Base-by-base conservation (phyloP, 2,888 invertebrate species). In the Brachyptera putata region DNA sequence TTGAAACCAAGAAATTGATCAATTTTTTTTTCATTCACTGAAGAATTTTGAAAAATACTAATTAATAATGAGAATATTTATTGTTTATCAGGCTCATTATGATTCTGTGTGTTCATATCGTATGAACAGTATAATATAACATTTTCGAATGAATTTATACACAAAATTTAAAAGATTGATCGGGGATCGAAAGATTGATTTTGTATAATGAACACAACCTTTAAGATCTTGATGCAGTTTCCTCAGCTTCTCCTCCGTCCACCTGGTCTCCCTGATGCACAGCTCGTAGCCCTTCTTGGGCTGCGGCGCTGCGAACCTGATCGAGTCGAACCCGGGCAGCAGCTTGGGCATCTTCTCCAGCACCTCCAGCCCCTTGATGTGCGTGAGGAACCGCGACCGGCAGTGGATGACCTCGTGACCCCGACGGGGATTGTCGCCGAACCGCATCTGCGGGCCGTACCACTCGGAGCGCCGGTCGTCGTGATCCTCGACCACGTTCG, bases 351-450 rank as follows among this genome's bases (percentile, higher is more conserved):
- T 73, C 2, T 77, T 75, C 1, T 77, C 73, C 22, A 80, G 69
- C 1, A 73, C 70, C 59, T 75, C 72, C 61, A 79, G 80, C 64
- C 80, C 82, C 48, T 56, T 58, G 16, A 60, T 24, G 11, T 60
- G 49, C 25, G 62, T 43, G 9, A 58, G 50, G 30, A 61, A 39
- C 14, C 56, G 60, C n/a, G 36, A 55, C 13, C 49, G 39, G 16
- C 55, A 55, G n/a, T 30, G 57, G 24, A 83, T 79, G 37, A 75
- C 71, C 61, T 78, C 81, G 66, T 84, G 84, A 64, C 81, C 75
- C 48, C 81, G 77, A 62, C 80, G 79, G 1, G 86, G 84, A 78
- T 85, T 81, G 66, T 82, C 81, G 0, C 87, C 87, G 68, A 84
- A 79, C 30, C 86, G 72, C 55, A 83, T 79, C 26, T 83, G 72